A percentile compares a stretch with the other conserved stretches of the same genome.
Conservation (phyloP, 1,140 invertebrate species). For the Uloborus diversus region DNA sequence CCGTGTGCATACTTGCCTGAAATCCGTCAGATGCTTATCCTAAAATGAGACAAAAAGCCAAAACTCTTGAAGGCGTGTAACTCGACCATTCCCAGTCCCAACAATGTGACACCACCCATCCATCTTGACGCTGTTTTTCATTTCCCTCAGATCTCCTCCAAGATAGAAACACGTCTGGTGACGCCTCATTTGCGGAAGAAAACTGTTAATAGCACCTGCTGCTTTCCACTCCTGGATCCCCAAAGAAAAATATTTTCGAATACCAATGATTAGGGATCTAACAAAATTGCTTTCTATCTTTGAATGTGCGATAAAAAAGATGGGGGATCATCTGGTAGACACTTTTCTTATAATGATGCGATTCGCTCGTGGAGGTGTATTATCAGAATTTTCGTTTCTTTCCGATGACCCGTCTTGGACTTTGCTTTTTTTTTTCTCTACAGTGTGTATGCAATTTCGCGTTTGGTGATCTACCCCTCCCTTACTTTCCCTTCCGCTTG, state of each 20-base stretch:
- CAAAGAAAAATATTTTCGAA: background rate
- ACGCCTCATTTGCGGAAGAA: background rate
- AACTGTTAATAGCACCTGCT: background rate
- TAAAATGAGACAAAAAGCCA: too few relatives aligned
- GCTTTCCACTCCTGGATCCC: too few relatives aligned
- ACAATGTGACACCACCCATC: too few relatives aligned
- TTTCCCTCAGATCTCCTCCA: background rate
- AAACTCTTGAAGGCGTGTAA: too few relatives aligned
- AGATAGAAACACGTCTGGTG: background rate
- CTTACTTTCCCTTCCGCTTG: slow-evolving; percentile 22
- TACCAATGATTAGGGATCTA: background rate
- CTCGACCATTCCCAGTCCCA: too few relatives aligned
- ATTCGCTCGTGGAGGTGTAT: slow-evolving; percentile 8
- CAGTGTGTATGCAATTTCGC: slow-evolving; percentile 14
- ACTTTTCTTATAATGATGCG: slow-evolving; percentile 8
- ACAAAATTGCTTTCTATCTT: background rate
- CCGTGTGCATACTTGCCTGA: too few relatives aligned
- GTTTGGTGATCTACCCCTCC: background rate
- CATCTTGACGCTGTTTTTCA: too few relatives aligned
- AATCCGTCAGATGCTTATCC: too few relatives aligned
- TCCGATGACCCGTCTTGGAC: background rate
- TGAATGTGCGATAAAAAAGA: slow-evolving; percentile 1
- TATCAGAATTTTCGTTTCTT: slow-evolving; percentile 19
- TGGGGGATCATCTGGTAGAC: background rate
- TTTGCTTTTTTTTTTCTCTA: background rate